Conservation (phyloP, 2,113 vertebrate species). For the Heterotilapia buettikoferi region DNA sequence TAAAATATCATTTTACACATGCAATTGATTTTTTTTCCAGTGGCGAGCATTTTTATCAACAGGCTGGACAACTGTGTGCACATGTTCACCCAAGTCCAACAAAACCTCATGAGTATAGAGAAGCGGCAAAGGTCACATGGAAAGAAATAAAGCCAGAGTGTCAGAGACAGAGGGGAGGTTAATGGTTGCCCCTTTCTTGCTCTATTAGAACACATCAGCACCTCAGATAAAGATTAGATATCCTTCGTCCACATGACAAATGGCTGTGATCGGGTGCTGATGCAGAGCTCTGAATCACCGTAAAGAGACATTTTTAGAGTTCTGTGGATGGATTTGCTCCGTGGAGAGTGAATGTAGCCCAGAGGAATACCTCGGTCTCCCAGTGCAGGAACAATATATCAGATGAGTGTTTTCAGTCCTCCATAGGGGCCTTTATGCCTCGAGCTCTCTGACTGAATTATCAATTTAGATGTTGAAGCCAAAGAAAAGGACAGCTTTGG, state of each 20-base stretch:
- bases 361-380: not conserved
- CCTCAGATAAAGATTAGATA: not conserved
- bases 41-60: not conserved
- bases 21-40: not conserved
- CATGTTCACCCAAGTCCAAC: not conserved
- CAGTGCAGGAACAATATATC: not conserved
- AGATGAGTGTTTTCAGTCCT: not conserved
- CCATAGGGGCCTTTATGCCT: not conserved
- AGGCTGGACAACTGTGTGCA: not conserved
- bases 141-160: not conserved
- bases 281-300: not conserved
- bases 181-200: not conserved
- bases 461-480: not conserved
- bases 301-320: not conserved
- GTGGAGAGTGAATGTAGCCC: not conserved
- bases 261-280: not conserved
- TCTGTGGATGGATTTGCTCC: not conserved
- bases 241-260: not conserved
- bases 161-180: not conserved
- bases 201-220: not conserved
- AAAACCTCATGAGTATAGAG: not conserved
- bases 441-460: not conserved
- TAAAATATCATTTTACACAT: not conserved
- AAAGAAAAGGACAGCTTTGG: not conserved
- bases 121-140: not conserved